Conservation (phyloP, 2,888 invertebrate genomes). For the Dichetophora obliterata region DNA sequence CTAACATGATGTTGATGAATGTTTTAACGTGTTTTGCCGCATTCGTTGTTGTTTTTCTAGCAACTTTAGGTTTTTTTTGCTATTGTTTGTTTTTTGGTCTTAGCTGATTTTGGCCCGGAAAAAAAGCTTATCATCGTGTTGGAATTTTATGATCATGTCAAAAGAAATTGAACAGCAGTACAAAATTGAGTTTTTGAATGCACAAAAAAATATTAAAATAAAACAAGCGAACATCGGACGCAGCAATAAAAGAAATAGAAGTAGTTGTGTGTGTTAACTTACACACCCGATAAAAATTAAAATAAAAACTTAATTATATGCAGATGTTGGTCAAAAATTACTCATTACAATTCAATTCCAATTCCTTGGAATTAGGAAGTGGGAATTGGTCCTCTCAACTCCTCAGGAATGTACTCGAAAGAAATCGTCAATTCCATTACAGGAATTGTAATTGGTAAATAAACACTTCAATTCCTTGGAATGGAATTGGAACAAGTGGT, state of each 20-base stretch:
- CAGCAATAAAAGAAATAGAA: background rate
- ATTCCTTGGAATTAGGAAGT: too few relatives aligned
- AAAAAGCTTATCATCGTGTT: constrained; percentile 28
- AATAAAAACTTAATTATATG: too few relatives aligned
- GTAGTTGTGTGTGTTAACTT: too few relatives aligned
- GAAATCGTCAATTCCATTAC: too few relatives aligned
- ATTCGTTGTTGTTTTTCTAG: constrained; percentile 9
- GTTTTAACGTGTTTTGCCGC: constrained; percentile 31
- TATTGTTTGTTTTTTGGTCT: constrained; percentile 14
- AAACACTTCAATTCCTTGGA: too few relatives aligned
- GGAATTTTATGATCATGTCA: constrained; percentile 42
- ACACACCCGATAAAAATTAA: too few relatives aligned
- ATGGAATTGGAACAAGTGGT: too few relatives aligned
- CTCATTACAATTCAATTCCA: too few relatives aligned
- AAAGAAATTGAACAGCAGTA: constrained; percentile 42
- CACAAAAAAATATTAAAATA: constrained; percentile 24
- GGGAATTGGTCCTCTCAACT: too few relatives aligned
- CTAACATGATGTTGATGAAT: constrained; percentile 52
- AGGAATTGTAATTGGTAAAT: too few relatives aligned
- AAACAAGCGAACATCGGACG: background rate
- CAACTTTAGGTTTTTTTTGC: background rate
- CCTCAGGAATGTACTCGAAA: too few relatives aligned
- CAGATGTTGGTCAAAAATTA: too few relatives aligned
- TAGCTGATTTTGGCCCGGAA: background rate
- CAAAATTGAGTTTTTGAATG: constrained; percentile 42